Percentiles rank a stretch among this genome's conserved stretches.
Evolutionary conservation across 2,888 invertebrate genomes (phyloP).

Genomic region (Cyclophora punctaria): DNA sequence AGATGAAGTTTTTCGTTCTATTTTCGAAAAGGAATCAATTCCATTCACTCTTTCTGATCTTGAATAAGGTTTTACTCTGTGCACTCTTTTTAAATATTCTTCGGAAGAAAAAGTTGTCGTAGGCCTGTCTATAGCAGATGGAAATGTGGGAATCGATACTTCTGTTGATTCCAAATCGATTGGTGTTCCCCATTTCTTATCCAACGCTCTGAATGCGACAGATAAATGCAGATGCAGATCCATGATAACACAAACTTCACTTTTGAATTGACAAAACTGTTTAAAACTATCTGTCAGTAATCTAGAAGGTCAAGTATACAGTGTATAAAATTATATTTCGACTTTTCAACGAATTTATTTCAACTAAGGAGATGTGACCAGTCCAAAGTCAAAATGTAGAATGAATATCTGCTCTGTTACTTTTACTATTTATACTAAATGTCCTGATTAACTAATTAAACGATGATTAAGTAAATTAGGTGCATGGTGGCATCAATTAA

Average conservation of each 20-base stretch:
- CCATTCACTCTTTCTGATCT: slow-evolving; percentile 3
- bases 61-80: slow-evolving; percentile 27
- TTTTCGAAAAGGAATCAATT: too few species aligned
- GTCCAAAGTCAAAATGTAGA: too few species aligned
- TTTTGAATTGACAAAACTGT: too few species aligned
- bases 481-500: slow-evolving; percentile 1
- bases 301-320: too few species aligned
- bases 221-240: slow-evolving; percentile 48
- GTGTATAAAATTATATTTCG: neutral
- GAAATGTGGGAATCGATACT: slow-evolving; percentile 25
- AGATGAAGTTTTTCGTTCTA: too few species aligned
- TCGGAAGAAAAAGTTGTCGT: slow-evolving; percentile 47
- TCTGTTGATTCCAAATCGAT: slow-evolving; percentile 38
- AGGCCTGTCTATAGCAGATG: slow-evolving; percentile 34
- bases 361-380: neutral
- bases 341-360: neutral
- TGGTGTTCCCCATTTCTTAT: slow-evolving; percentile 45
- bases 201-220: slow-evolving; percentile 41
- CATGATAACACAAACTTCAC: slow-evolving; percentile 21
- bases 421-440: too few species aligned
- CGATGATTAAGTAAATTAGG: neutral
- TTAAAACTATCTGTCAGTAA: too few species aligned
- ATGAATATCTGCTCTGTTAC: too few species aligned
- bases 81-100: slow-evolving; percentile 33
- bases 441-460: slow-evolving; percentile 1